Evolutionary conservation across 2,113 vertebrate genomes (phyloP), one percentile per base, ranked within the genome.

Genomic region (Megalops atlanticus): DNA sequence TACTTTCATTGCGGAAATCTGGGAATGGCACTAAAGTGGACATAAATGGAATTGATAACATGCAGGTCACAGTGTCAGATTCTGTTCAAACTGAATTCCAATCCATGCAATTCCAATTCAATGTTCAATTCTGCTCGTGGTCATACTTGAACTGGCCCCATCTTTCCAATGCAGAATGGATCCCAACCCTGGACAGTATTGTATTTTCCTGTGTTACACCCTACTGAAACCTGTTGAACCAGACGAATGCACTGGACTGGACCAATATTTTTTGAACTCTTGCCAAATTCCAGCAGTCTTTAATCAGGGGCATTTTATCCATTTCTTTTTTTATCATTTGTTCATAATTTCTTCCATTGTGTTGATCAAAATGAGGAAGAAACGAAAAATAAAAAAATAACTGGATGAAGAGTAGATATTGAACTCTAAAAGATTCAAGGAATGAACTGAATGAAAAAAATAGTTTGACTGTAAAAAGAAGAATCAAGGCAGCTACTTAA

Each of bases 401-500:
- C 38, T 21, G 40, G 69, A 80, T 43, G 40, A 12, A 31, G 74
- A 45, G 43, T 18, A 27, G 31, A 49, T 36, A 21, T 45, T 74
- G 27, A 74, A n/a, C 74, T 76, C 74, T 76, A 27, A 10, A 76
- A 69, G 58, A 43, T 45, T 76, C 73, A 69, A 69, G 54, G 31
- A 73, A 35, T 81, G 24, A 75, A 73, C 73, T 91, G 76, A 85
- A 91, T 88, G 85, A 77, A 85, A 85, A 83, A 87, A 86, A 69
- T 27, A n/a, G n/a, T n/a, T n/a, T 85, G 83, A 87, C 76, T 87
- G 72, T 86, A 83, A 85, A 80, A 80, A 84, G 75, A 83, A 84
- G 79, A 89, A 90, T 92, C 88, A 83, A 93, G 94, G 94, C 94
- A 95, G 94, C 94, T 95, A 95, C 89, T 89, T 90, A 91, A 85